Conservation (phyloP, 2,797 vertebrate species). For the Manis javanica region DNA sequence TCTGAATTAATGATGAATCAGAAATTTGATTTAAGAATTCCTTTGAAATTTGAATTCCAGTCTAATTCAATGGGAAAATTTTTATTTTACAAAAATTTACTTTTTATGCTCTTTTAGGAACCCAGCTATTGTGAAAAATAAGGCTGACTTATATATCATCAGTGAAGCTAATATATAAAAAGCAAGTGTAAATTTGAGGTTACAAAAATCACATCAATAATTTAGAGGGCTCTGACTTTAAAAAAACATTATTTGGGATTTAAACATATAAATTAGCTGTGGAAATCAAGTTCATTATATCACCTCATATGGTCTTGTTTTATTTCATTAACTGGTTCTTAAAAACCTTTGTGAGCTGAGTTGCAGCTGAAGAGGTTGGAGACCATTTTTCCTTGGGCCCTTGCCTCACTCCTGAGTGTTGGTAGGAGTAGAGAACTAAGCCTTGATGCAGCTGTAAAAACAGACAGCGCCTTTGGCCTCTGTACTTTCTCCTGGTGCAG, state of each 20-base stretch:
- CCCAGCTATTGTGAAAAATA: constrained; percentile 64
- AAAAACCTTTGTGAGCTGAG: constrained; percentile 88
- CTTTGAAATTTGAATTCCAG: constrained; percentile 69
- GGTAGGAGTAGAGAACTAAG: constrained; percentile 87
- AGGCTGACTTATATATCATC: constrained; percentile 63
- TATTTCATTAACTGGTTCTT: constrained; percentile 89
- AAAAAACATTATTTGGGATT: constrained; percentile 76
- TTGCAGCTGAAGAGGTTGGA: constrained; percentile 87
- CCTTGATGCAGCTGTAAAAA: constrained; percentile 93
- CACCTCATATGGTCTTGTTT: constrained; percentile 85
- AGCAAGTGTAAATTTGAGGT: constrained; percentile 78
- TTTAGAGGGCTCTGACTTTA: constrained; percentile 81
- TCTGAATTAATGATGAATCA: constrained; percentile 49
- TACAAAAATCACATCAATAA: constrained; percentile 80
- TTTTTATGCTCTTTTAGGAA: constrained; percentile 64
- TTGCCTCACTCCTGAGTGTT: constrained; percentile 88
- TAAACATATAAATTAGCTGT: constrained; percentile 85
- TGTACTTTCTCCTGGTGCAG: constrained; percentile 87
- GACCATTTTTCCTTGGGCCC: constrained; percentile 88
- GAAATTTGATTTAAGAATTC: constrained; percentile 63
- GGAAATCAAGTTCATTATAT: constrained; percentile 84
- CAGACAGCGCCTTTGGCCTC: constrained; percentile 88
- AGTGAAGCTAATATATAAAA: constrained; percentile 69
- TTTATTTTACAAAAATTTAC: constrained; percentile 58
- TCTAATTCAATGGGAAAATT: constrained; percentile 39